Conservation (phyloP, 2,888 invertebrate genomes). For the Thecocarcelia acutangulata region DNA sequence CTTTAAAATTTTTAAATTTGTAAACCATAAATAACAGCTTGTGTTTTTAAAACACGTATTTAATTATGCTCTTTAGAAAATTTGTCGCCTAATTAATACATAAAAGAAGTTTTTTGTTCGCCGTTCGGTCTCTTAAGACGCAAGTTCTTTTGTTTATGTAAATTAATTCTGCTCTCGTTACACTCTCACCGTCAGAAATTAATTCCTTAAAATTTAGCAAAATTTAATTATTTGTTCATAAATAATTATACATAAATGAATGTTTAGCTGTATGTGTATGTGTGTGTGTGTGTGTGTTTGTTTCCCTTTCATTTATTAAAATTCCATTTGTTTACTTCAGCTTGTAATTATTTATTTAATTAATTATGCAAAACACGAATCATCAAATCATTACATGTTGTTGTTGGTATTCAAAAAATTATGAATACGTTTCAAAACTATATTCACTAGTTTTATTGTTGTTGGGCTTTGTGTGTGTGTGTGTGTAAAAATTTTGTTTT, state of each 20-base stretch:
- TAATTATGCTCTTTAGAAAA: too few relatives aligned
- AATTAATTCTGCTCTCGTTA: constrained; percentile 1
- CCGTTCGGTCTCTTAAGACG: background rate
- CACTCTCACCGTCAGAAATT: constrained; percentile 6
- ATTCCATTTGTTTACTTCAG: constrained; percentile 16
- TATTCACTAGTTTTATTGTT: background rate
- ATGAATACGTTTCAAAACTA: constrained; percentile 33
- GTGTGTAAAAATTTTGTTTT: background rate
- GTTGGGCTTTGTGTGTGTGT: too few relatives aligned
- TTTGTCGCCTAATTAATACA: too few relatives aligned
- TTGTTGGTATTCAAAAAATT: background rate
- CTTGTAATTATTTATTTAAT: constrained; percentile 55
- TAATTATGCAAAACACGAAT: constrained; percentile 62
- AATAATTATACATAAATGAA: background rate
- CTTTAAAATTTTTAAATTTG: too few relatives aligned
- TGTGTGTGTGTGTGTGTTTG: background rate
- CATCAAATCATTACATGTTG: constrained; percentile 44
- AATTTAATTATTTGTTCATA: background rate
- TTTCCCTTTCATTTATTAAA: constrained; percentile 19
- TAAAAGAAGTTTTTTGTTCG: too few relatives aligned
- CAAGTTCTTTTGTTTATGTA: background rate
- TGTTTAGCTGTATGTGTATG: background rate
- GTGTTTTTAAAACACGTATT: too few relatives aligned
- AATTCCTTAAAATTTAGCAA: background rate
- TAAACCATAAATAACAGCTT: too few relatives aligned